Conservation (phyloP, 2,888 invertebrate genomes). For the Drosophila paranaensis region DNA sequence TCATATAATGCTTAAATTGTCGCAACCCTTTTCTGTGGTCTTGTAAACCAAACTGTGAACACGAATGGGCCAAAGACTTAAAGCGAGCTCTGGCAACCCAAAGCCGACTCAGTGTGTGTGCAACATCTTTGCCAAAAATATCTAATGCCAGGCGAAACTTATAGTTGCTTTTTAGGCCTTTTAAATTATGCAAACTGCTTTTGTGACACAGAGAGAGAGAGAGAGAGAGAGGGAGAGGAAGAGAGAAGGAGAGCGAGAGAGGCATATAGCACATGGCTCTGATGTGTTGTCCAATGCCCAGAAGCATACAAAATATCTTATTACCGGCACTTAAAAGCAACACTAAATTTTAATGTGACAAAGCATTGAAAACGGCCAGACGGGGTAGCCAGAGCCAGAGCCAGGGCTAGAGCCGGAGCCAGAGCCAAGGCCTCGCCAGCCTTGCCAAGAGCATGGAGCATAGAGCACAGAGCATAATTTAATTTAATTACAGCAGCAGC, state of each 20-base stretch:
- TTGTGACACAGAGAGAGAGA: constrained; percentile 32
- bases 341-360: constrained; percentile 72
- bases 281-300: constrained; percentile 49
- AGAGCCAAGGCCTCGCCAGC: not conserved
- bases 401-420: not conserved
- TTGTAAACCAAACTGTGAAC: constrained; percentile 50
- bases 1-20: constrained; percentile 40
- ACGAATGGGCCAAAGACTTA: constrained; percentile 23
- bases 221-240: not conserved
- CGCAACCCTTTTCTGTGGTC: constrained; percentile 52
- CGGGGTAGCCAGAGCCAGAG: not conserved
- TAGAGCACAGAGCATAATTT: constrained; percentile 59
- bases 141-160: constrained; percentile 52
- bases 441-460: not conserved
- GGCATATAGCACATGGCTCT: constrained; percentile 28
- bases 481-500: constrained; percentile 68
- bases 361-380: constrained; percentile 55
- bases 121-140: constrained; percentile 41
- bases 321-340: constrained; percentile 68
- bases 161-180: constrained; percentile 64
- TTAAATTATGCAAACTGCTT: constrained; percentile 69
- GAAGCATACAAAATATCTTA: constrained; percentile 71
- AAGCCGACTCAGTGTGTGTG: not conserved
- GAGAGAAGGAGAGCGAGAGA: not conserved
- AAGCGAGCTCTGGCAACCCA: constrained; percentile 32